These are phyloP conservation scores for Microplitis deprimator DNA, from an alignment of 2,888 invertebrate species.

Conservation along the genomic window DNA sequence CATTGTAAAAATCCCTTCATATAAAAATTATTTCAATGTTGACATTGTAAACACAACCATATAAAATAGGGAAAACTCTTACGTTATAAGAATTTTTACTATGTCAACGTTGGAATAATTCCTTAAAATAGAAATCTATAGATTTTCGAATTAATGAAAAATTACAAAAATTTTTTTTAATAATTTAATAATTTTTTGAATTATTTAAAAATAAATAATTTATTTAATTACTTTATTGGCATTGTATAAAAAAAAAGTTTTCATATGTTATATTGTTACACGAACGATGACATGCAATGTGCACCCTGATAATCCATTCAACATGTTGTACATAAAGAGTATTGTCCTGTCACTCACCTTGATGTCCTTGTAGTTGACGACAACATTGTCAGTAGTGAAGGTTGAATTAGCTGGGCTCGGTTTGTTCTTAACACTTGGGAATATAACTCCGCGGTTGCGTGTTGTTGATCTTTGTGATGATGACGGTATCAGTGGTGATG, in stretches of 20 bases:
- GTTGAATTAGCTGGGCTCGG: conserved; percentile 88
- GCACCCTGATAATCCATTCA: not conserved
- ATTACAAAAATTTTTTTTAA: too few species aligned
- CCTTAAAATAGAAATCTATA: too few species aligned
- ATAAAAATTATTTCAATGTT: too few species aligned
- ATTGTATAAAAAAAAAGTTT: too few species aligned
- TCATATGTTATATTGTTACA: not conserved
- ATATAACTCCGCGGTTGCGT: conserved; percentile 88
- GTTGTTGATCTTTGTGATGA: conserved; percentile 70
- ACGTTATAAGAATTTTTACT: too few species aligned
- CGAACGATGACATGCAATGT: not conserved
- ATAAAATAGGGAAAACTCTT: too few species aligned
- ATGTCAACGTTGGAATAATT: too few species aligned
- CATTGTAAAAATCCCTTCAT: too few species aligned
- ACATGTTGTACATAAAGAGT: not conserved
- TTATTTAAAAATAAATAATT: not conserved
- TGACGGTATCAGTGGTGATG: not conserved
- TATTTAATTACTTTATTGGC: not conserved
- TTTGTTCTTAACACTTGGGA: conserved; percentile 92
- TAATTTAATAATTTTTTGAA: too few species aligned
- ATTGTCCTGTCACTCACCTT: conserved; percentile 77
- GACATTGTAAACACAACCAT: too few species aligned
- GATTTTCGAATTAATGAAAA: too few species aligned
- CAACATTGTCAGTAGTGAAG: conserved; percentile 81
- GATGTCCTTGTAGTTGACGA: conserved; percentile 84